These are phyloP conservation scores for Megaleporinus macrocephalus DNA, from an alignment of 2,113 vertebrate genomes.

Conservation along the genomic window DNA sequence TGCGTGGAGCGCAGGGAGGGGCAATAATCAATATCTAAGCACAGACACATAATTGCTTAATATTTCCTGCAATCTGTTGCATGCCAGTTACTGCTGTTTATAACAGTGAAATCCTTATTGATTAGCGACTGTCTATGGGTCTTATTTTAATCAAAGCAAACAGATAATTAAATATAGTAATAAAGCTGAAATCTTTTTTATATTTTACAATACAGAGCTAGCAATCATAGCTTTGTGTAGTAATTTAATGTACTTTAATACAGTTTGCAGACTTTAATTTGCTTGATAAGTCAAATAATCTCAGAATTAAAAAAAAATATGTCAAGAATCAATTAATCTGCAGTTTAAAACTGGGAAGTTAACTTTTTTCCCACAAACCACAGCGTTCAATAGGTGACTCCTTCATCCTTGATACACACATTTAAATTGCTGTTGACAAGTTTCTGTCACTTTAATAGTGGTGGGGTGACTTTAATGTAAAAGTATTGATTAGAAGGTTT, in stretches of 20 bases:
- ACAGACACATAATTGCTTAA: background rate
- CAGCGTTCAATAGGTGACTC: background rate
- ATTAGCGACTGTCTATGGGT: slow-evolving; percentile 21
- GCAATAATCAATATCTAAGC: slow-evolving; percentile 8
- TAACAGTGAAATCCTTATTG: slow-evolving; percentile 40
- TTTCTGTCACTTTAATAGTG: too few species aligned
- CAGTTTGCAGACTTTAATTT: background rate
- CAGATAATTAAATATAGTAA: slow-evolving; percentile 13
- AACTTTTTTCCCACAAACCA: background rate
- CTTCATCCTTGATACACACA: background rate
- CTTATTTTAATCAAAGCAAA: slow-evolving; percentile 35
- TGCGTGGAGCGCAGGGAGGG: background rate
- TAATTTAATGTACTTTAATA: background rate
- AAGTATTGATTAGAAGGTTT: too few species aligned
- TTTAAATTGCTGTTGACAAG: too few species aligned
- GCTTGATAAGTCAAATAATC: background rate
- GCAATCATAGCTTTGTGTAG: background rate
- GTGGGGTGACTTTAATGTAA: too few species aligned
- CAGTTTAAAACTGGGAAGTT: background rate
- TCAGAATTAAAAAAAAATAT: background rate
- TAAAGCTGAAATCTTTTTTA: background rate
- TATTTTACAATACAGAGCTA: background rate
- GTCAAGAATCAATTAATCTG: background rate
- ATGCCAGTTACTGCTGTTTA: background rate
- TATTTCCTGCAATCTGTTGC: background rate